A percentile compares a stretch with the other conserved stretches of the same genome.
phyloP scores from a whole-genome alignment of 1,140 invertebrate genomes.

The Amphibalanus amphitrite region DNA sequence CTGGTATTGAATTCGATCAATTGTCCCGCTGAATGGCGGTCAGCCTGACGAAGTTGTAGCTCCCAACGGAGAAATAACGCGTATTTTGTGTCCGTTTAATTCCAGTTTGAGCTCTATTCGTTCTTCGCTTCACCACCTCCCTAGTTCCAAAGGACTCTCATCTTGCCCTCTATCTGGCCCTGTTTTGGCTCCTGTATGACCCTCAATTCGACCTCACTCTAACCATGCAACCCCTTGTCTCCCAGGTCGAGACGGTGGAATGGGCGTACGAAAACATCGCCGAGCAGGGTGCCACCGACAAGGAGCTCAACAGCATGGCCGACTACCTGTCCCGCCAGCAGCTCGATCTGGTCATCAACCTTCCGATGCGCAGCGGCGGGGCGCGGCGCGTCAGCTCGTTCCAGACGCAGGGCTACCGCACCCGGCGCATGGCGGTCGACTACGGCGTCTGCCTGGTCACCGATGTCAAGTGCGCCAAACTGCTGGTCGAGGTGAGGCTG shows the following conservation, averaged over 20 bases:
- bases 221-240: constrained; percentile 15
- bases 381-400: constrained; percentile 82
- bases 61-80: too few relatives aligned
- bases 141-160: too few relatives aligned
- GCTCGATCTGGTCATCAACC: constrained; percentile 92
- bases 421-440: constrained; percentile 87
- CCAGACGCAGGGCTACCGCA: constrained; percentile 74
- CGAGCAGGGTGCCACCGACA: constrained; percentile 49
- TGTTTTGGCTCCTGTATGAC: too few relatives aligned
- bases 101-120: too few relatives aligned
- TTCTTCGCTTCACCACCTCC: too few relatives aligned
- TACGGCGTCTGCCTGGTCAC: constrained; percentile 91
- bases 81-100: too few relatives aligned
- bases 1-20: too few relatives aligned
- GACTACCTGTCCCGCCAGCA: constrained; percentile 84
- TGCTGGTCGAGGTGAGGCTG: constrained; percentile 91
- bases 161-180: too few relatives aligned
- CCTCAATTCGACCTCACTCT: constrained; percentile 2
- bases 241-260: constrained; percentile 79
- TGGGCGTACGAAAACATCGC: constrained; percentile 87
- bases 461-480: too few relatives aligned
- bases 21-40: too few relatives aligned
- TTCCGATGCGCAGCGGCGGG: constrained; percentile 82
- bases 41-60: too few relatives aligned
- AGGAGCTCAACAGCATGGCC: constrained; percentile 65